Evolutionary conservation across 2,113 vertebrate genomes (phyloP), one percentile per base, ranked within the genome.

Genomic region (Nibea coibor): DNA sequence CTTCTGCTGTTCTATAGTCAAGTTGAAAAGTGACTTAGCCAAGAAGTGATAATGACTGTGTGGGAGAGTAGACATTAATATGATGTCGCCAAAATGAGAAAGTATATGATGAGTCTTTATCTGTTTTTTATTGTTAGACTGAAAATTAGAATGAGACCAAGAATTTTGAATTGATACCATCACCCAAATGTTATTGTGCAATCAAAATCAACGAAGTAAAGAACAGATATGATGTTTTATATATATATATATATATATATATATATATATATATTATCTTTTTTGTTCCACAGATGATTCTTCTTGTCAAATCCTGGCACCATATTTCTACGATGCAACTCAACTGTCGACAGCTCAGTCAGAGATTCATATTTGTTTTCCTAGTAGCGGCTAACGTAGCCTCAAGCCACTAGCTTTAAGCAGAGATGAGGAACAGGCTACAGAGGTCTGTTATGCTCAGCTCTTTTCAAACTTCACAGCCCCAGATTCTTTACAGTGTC

Each of bases 1-100:
- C 76, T 62, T 22, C 69, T 64, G 72, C 82, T 62, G 57, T 26
- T 83, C 48, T 43, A 7, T 68, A 31, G 70, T 78, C 56, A 65
- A 70, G 59, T 79, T 87, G 62, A 70, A 84, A 82, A 73, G 53
- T 72, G 48, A 82, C 73, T 81, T 77, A 61, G 51, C 67, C 57
- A 77, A 87, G 72, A 87, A 58, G 81, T 62, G 74, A 75, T 81
- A 63, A 77, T 73, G 56, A 75, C 48, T 88, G 87, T 70, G 88
- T 88, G 72, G 78, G 87, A 45, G 81, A 73, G 74, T 59, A 76
- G 64, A 72, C 64, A 71, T 72, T 70, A 39, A 43, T 66, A 63
- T 61, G n/a, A 17, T 58, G 42, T 7, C 56, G 4, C 35, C 53
- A 42, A 71, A 68, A 43, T 61, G 51, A 72, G 20, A 66, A 53